A percentile compares a stretch with the other conserved stretches of the same genome.
phyloP scores from a whole-genome alignment of 2,113 vertebrate genomes.

The Drymodes brunneopygia region DNA sequence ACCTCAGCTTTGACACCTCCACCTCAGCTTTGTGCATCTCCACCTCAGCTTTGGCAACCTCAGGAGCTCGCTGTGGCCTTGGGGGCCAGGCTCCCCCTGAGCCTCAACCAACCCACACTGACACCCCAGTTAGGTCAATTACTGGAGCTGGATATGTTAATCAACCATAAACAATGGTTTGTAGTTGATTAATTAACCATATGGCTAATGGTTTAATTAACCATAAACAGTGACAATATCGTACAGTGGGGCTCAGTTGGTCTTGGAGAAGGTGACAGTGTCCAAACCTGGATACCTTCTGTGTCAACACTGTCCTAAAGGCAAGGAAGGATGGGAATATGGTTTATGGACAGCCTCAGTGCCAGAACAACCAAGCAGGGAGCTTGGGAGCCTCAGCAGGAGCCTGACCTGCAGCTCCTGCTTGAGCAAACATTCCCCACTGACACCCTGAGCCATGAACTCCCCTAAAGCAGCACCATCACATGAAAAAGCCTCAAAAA shows the following conservation, averaged over 20 bases:
- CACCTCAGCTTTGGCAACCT: background rate
- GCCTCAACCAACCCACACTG: background rate
- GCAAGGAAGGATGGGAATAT: background rate
- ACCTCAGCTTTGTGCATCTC: too few relatives aligned
- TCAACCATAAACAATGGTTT: background rate
- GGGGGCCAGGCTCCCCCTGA: background rate
- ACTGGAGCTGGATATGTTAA: background rate
- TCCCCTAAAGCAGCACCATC: background rate
- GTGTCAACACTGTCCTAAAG: background rate
- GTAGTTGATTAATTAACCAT: background rate
- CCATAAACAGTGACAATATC: background rate
- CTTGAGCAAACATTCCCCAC: background rate
- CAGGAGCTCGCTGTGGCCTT: accelerated
- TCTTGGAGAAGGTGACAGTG: background rate
- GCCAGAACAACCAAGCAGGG: background rate
- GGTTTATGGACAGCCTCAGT: accelerated
- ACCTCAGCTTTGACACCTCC: too few relatives aligned
- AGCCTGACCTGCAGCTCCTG: background rate
- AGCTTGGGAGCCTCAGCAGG: background rate
- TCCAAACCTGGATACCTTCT: background rate
- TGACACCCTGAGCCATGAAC: background rate
- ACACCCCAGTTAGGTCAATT: background rate
- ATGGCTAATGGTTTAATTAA: background rate
- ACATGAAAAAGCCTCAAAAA: background rate
- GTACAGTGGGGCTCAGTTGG: background rate